Evolutionary conservation across 2,888 invertebrate species (phyloP).

Genomic region (Cryptus armator): DNA sequence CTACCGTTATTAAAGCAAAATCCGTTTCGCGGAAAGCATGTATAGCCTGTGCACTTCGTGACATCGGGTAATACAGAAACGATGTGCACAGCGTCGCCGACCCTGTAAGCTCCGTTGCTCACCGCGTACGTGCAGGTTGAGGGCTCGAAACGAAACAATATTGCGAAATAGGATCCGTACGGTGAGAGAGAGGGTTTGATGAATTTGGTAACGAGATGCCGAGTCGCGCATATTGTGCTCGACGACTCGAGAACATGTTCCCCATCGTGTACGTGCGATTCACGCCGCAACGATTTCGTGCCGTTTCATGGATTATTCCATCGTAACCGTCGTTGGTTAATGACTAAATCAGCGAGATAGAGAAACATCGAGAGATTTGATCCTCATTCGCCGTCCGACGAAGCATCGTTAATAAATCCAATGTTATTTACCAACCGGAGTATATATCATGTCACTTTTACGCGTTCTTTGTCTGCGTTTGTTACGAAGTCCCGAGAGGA

Average conservation of each 20-base stretch:
- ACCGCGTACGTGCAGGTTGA: not conserved
- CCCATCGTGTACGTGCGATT: conserved; percentile 10
- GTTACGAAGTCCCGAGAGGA: too few relatives aligned
- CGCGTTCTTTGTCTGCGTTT: too few relatives aligned
- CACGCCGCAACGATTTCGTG: conserved; percentile 31
- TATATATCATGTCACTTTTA: too few relatives aligned
- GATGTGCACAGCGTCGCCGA: not conserved
- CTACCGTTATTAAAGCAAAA: conserved; percentile 22
- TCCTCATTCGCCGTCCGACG: not conserved
- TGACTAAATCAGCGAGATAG: conserved; percentile 5
- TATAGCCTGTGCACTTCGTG: not conserved
- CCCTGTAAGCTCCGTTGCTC: not conserved
- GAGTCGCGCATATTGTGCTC: conserved; percentile 1
- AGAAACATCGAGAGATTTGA: not conserved
- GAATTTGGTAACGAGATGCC: conserved; percentile 41
- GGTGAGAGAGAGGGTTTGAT: not conserved
- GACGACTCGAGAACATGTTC: conserved; percentile 5
- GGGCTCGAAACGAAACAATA: conserved; percentile 32
- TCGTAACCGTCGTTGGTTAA: conserved; percentile 44
- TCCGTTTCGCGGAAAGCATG: conserved; percentile 17
- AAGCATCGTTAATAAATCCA: not conserved
- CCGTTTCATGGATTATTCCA: conserved; percentile 49
- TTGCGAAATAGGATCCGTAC: conserved; percentile 1
- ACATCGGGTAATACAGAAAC: not conserved
- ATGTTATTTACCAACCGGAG: too few relatives aligned